Evolutionary conservation across 1,140 invertebrate genomes (phyloP).

Genomic region (Cotesia vestalis): DNA sequence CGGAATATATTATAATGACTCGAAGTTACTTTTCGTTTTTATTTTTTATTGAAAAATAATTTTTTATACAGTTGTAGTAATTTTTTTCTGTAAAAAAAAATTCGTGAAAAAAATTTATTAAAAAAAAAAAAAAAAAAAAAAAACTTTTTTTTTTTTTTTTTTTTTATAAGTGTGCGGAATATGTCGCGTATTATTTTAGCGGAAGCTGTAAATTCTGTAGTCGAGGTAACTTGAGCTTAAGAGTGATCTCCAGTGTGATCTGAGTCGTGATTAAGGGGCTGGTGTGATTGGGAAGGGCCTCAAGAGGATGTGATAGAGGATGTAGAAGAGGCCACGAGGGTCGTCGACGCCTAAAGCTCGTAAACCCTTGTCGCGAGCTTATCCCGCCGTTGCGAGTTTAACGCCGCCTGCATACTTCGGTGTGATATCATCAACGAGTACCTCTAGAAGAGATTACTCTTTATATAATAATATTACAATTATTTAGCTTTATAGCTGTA

Average conservation of each 20-base stretch:
- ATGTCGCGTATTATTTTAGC: not conserved
- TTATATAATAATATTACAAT: not conserved
- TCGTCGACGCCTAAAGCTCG: constrained; percentile 23
- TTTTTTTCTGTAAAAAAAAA: not conserved
- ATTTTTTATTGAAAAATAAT: too few relatives aligned
- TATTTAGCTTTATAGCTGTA: too few relatives aligned
- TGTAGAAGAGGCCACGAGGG: constrained; percentile 1
- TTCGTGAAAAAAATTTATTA: not conserved
- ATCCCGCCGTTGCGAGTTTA: constrained; percentile 11
- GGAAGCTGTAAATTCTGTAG: not conserved
- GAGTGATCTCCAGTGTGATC: not conserved
- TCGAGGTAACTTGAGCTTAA: not conserved
- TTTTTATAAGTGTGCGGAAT: not conserved
- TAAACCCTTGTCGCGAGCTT: constrained; percentile 21
- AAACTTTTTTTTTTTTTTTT: constrained; percentile 1
- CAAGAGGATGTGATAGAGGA: not conserved
- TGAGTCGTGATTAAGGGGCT: not conserved
- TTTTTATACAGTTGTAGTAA: too few relatives aligned
- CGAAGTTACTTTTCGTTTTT: too few relatives aligned
- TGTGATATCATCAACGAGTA: not conserved
- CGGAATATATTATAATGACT: not conserved
- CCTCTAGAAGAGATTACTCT: not conserved
- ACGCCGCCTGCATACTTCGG: not conserved
- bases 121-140: not conserved
- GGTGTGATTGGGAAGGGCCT: not conserved